Evolutionary conservation across 2,113 vertebrate species (phyloP).

Genomic region (Sarotherodon lohbergeri): DNA sequence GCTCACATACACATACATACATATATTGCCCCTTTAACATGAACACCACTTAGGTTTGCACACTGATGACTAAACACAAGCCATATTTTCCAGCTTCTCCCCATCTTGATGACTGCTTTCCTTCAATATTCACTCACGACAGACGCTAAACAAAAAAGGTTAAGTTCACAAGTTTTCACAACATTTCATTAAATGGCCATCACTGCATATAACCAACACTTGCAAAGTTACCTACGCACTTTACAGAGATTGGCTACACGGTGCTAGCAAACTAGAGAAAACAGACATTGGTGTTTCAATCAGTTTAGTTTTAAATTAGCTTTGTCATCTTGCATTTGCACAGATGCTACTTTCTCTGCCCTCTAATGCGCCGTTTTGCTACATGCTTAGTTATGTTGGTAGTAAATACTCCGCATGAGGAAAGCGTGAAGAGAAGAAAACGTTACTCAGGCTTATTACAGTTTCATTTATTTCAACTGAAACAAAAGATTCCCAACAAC

Average conservation of each 20-base stretch:
- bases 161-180: neutral
- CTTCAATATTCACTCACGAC: neutral
- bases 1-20: neutral
- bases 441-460: neutral
- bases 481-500: neutral
- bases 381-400: neutral
- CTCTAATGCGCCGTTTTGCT: neutral
- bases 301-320: neutral
- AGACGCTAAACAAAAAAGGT: neutral
- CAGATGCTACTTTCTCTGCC: neutral
- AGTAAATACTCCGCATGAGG: neutral
- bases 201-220: neutral
- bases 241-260: neutral
- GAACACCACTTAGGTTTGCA: neutral
- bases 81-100: neutral
- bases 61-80: neutral
- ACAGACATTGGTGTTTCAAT: neutral
- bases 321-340: neutral
- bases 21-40: neutral
- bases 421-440: neutral
- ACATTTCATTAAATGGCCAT: neutral
- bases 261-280: neutral
- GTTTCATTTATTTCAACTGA: neutral
- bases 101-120: neutral
- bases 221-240: neutral